Evolutionary conservation across 2,113 vertebrate genomes (phyloP).

Genomic region (Uropsilus gracilis): DNA sequence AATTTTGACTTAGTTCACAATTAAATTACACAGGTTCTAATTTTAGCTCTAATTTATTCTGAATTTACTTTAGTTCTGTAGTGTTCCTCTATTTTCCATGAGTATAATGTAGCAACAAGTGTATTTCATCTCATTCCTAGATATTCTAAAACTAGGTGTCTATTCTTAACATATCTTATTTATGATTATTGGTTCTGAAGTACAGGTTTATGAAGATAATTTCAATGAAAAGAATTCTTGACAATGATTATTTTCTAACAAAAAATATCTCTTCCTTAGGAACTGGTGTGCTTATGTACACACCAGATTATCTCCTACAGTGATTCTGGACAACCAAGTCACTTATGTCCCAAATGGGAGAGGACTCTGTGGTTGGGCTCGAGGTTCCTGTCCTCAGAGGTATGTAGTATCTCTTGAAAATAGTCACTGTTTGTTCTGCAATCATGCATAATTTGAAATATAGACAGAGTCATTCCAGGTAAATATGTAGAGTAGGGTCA

Average conservation of each 20-base stretch:
- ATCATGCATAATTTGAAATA: neutral
- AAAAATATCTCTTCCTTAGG: constrained; percentile 75
- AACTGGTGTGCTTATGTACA: constrained; percentile 91
- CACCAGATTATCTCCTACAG: constrained; percentile 85
- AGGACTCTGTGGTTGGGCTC: constrained; percentile 82
- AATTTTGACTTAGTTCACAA: neutral
- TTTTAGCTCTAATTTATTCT: constrained; percentile 5
- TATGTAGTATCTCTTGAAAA: constrained; percentile 64
- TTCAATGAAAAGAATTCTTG: neutral
- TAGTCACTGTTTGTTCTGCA: neutral
- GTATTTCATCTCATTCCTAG: neutral
- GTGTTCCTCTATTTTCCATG: neutral
- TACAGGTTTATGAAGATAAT: neutral
- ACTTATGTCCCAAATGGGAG: constrained; percentile 76
- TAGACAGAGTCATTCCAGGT: neutral
- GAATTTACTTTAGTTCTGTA: neutral
- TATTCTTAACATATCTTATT: neutral
- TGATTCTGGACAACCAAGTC: constrained; percentile 82
- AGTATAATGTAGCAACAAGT: neutral
- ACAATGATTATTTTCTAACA: constrained; percentile 15
- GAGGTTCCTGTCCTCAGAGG: constrained; percentile 85
- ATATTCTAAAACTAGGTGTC: neutral
- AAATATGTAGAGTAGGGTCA: neutral
- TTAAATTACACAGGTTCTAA: neutral
- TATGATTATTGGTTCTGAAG: too few relatives aligned